Evolutionary conservation across 1,140 invertebrate species (phyloP).

Genomic region (Centruroides vittatus): DNA sequence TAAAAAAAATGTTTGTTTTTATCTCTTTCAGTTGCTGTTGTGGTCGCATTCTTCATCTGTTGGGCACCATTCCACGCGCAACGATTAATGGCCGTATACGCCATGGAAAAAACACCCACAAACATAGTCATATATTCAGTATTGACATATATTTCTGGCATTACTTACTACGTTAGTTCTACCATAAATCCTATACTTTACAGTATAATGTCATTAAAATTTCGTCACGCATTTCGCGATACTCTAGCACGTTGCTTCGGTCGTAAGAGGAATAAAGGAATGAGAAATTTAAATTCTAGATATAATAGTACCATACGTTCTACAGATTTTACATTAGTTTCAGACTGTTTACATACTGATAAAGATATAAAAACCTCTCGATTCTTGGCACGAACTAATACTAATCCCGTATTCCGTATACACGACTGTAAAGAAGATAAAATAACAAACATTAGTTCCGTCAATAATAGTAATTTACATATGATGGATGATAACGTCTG

Average conservation of each 20-base stretch:
- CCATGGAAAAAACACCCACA: slow-evolving; percentile 42
- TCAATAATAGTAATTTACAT: no score
- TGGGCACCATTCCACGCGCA: slow-evolving; percentile 93
- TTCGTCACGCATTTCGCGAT: slow-evolving; percentile 45
- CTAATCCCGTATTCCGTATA: no score
- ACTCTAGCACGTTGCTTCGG: background rate
- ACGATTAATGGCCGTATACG: slow-evolving; percentile 40
- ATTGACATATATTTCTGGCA: slow-evolving; percentile 55
- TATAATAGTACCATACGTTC: background rate
- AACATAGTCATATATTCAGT: slow-evolving; percentile 53
- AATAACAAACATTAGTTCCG: no score
- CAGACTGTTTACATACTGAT: background rate
- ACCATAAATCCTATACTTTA: slow-evolving; percentile 71
- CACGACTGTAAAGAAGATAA: no score
- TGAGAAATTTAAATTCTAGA: background rate
- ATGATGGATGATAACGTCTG: no score
- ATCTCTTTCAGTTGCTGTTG: slow-evolving; percentile 62
- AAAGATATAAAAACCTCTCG: no score
- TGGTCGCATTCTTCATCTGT: slow-evolving; percentile 84
- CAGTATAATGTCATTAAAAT: slow-evolving; percentile 69
- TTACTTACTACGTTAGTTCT: slow-evolving; percentile 67
- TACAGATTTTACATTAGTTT: background rate
- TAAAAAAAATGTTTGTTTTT: background rate
- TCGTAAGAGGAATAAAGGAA: background rate
- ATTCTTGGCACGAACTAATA: no score